Percentiles rank a stretch among this genome's conserved stretches.
Evolutionary conservation across 53 echinoderm and acorn worm species (phyloP).

Genomic region (Pentamera pediparva): DNA sequence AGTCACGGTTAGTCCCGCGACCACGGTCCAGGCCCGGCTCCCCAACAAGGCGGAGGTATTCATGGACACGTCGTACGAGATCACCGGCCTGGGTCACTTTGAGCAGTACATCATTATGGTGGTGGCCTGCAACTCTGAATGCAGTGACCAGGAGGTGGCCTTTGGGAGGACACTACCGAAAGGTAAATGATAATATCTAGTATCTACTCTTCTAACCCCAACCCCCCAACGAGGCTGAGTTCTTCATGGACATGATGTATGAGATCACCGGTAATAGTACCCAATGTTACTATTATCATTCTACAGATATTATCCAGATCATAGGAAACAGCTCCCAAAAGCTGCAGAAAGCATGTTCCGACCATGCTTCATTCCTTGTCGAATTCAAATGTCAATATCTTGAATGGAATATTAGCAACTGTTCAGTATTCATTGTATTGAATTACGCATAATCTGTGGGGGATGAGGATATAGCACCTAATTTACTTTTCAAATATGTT

Average conservation of each 20-base stretch:
- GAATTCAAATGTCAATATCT: too few species aligned
- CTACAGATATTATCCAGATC: too few species aligned
- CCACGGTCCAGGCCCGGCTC: neutral
- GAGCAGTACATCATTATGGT: slow-evolving; percentile 69
- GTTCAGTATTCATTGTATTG: too few species aligned
- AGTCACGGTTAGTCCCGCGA: too few species aligned
- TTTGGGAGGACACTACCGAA: slow-evolving; percentile 76
- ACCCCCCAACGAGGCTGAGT: neutral
- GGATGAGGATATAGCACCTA: too few species aligned
- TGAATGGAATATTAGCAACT: too few species aligned
- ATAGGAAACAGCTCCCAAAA: too few species aligned
- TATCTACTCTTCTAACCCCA: neutral
- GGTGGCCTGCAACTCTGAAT: slow-evolving; percentile 61
- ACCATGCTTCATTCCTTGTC: too few species aligned
- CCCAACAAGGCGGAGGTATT: slow-evolving; percentile 38
- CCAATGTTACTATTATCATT: too few species aligned
- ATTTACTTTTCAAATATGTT: too few species aligned
- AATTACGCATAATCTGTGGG: too few species aligned
- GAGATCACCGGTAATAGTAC: slow-evolving; percentile 34
- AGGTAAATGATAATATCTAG: slow-evolving; percentile 40
- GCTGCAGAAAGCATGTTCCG: too few species aligned
- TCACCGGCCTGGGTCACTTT: slow-evolving; percentile 66
- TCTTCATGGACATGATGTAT: slow-evolving; percentile 29
- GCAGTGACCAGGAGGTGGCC: slow-evolving; percentile 42
- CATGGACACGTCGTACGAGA: slow-evolving; percentile 19